Percentiles rank a stretch among this genome's conserved stretches.
These are phyloP conservation scores for Cataglyphis albicans DNA, from an alignment of 2,888 invertebrate genomes.

Conservation along the genomic window DNA sequence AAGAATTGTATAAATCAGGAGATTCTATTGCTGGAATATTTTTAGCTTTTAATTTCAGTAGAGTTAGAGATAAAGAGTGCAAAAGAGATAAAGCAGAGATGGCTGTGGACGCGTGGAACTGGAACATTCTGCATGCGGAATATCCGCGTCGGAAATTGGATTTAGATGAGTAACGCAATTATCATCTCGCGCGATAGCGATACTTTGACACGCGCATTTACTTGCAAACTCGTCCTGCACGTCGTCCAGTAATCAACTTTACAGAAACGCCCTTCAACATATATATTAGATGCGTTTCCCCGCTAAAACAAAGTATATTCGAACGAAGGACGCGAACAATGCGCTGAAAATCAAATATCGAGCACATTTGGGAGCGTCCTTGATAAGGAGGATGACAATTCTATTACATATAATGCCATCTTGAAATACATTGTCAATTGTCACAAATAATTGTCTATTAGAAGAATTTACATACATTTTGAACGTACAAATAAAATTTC, in stretches of 20 bases:
- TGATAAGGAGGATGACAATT: background rate
- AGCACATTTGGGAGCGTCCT: background rate
- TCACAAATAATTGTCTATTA: background rate
- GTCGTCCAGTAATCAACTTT: constrained; percentile 11
- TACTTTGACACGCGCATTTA: constrained; percentile 20
- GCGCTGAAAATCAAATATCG: constrained; percentile 28
- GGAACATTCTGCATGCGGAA: background rate
- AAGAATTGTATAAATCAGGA: background rate
- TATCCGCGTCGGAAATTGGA: constrained; percentile 7
- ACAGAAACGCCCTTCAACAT: constrained; percentile 11
- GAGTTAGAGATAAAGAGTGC: background rate
- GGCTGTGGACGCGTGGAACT: background rate
- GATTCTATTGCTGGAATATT: background rate
- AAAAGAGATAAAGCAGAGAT: background rate
- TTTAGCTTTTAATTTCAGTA: constrained; percentile 1
- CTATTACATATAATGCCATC: constrained; percentile 4
- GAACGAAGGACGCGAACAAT: constrained; percentile 7
- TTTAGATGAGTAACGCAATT: constrained; percentile 3
- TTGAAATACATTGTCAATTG: background rate
- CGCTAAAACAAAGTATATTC: constrained; percentile 29
- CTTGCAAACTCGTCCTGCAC: constrained; percentile 14
- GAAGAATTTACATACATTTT: background rate
- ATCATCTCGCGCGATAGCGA: background rate
- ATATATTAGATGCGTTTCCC: constrained; percentile 20
- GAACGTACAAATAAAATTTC: background rate